These are phyloP conservation scores for Vesta saturnalis DNA, from an alignment of 2,888 invertebrate genomes.

Conservation along the genomic window DNA sequence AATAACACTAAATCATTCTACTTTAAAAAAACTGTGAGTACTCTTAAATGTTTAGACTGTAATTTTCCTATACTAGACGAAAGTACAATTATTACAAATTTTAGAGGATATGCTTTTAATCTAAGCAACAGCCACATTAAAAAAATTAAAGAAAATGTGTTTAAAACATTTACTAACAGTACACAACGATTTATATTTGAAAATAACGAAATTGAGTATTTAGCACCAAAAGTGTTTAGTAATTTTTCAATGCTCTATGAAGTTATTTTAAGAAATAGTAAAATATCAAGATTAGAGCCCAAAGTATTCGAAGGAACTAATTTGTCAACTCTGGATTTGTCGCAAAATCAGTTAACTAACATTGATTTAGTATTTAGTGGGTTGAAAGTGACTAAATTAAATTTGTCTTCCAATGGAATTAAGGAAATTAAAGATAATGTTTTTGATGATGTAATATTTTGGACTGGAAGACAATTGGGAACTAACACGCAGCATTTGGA, in stretches of 20 bases:
- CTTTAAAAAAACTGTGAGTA: neutral
- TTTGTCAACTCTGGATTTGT: conserved; percentile 21
- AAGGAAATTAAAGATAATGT: conserved; percentile 11
- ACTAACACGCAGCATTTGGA: conserved; percentile 17
- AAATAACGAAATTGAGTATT: conserved; percentile 23
- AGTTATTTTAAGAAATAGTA: conserved; percentile 22
- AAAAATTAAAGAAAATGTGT: conserved; percentile 18
- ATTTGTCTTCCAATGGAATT: conserved; percentile 29
- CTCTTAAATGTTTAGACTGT: conserved; percentile 24
- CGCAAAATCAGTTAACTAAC: conserved; percentile 18
- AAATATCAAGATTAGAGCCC: conserved; percentile 6
- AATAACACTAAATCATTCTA: conserved; percentile 11
- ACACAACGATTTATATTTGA: conserved; percentile 23
- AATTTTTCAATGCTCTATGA: conserved; percentile 21
- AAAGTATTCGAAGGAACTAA: conserved; percentile 22
- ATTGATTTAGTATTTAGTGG: conserved; percentile 13
- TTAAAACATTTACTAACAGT: conserved; percentile 17
- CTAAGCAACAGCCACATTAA: conserved; percentile 27
- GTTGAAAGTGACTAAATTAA: conserved; percentile 21
- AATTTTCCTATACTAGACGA: conserved; percentile 22
- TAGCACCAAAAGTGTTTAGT: conserved; percentile 23
- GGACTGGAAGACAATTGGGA: conserved; percentile 20
- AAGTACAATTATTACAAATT: conserved; percentile 16
- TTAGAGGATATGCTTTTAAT: conserved; percentile 24
- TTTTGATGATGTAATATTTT: conserved; percentile 24